phyloP scores from a whole-genome alignment of 2,113 vertebrate genomes.

The Thunnus thynnus region DNA sequence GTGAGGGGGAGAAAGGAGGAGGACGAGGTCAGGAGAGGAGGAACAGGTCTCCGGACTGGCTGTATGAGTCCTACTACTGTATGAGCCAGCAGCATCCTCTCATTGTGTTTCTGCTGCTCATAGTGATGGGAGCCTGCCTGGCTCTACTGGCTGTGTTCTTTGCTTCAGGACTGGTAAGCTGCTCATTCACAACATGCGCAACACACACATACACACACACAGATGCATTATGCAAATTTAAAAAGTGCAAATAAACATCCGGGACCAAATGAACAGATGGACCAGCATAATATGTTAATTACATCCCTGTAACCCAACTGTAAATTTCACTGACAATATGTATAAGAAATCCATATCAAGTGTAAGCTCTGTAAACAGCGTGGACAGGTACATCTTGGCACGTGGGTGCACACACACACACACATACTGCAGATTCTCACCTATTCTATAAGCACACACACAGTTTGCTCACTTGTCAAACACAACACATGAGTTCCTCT shows the following conservation, averaged over 20 bases:
- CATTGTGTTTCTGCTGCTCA: constrained; percentile 96
- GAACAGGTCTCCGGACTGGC: constrained; percentile 92
- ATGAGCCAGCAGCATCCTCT: constrained; percentile 99
- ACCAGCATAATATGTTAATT: neutral
- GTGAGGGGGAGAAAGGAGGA: constrained; percentile 68
- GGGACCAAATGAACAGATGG: neutral
- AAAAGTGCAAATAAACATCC: constrained; percentile 8
- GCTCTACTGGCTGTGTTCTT: constrained; percentile 97
- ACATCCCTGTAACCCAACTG: neutral
- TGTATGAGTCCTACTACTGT: constrained; percentile 97
- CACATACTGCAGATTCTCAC: neutral
- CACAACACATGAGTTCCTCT: neutral
- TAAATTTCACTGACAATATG: neutral
- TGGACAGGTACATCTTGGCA: neutral
- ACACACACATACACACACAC: constrained; percentile 11
- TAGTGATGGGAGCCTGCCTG: constrained; percentile 97
- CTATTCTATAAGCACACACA: constrained; percentile 3
- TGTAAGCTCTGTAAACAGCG: constrained; percentile 11
- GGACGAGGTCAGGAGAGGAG: constrained; percentile 79
- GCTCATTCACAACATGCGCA: constrained; percentile 47
- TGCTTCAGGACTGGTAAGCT: constrained; percentile 96
- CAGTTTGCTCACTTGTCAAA: neutral
- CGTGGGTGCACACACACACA: neutral
- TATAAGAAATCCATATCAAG: neutral
- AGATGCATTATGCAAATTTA: neutral